A percentile compares a stretch with the other conserved stretches of the same genome.
Evolutionary conservation across 2,113 vertebrate species (phyloP).

Genomic region (Microtus pennsylvanicus): DNA sequence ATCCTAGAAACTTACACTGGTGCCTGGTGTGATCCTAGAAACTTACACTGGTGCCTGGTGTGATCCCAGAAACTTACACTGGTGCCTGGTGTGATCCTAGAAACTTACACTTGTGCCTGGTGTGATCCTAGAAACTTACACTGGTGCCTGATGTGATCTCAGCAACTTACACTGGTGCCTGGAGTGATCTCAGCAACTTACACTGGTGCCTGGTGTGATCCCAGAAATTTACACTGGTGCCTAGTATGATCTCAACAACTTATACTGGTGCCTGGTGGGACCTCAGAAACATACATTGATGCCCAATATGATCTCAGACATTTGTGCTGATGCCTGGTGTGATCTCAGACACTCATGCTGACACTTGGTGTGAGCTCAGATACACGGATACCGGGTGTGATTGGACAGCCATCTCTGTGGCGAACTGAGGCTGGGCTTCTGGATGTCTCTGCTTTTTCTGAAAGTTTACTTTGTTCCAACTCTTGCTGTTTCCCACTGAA

Average conservation of each 20-base stretch:
- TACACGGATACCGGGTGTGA: neutral
- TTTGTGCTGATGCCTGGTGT: neutral
- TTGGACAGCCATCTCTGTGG: neutral
- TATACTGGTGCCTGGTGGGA: neutral
- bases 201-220: neutral
- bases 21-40: neutral
- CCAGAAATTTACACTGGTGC: too few species aligned
- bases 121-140: neutral
- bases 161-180: too few species aligned
- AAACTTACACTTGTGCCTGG: too few species aligned
- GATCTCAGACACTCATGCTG: neutral
- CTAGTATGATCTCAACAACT: fast-evolving
- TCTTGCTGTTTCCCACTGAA: neutral
- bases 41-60: too few species aligned
- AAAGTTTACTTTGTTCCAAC: neutral
- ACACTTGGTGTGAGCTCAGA: neutral
- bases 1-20: too few species aligned
- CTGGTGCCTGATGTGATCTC: too few species aligned
- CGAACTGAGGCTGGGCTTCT: neutral
- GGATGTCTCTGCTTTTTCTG: neutral
- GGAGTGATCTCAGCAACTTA: too few species aligned
- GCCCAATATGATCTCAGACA: neutral
- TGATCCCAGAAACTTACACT: too few species aligned
- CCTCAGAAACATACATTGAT: neutral
- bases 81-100: neutral